A percentile compares a stretch with the other conserved stretches of the same genome.
Evolutionary conservation across 1,140 invertebrate species (phyloP).

Genomic region (Mactra quadrangularis): DNA sequence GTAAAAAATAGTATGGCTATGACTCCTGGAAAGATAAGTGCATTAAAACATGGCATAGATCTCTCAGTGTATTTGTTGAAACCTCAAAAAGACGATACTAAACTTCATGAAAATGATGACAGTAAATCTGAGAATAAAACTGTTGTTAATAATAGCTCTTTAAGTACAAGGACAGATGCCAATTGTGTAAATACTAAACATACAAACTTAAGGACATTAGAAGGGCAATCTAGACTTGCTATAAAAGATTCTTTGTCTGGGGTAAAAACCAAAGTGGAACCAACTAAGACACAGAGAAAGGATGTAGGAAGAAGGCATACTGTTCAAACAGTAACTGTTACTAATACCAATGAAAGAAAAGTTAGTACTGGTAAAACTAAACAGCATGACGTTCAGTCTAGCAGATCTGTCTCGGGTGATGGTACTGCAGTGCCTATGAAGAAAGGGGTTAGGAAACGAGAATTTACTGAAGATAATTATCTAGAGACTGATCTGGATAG

Average conservation of each 20-base stretch:
- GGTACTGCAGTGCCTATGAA: conserved; percentile 16
- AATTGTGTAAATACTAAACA: background rate
- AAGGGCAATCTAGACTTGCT: conserved; percentile 22
- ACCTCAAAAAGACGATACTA: conserved; percentile 16
- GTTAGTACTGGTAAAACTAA: conserved; percentile 7
- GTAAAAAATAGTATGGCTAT: conserved; percentile 11
- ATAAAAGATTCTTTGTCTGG: conserved; percentile 51
- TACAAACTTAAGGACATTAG: conserved; percentile 15
- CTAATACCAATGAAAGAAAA: conserved; percentile 6
- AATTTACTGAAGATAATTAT: conserved; percentile 24
- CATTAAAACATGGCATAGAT: conserved; percentile 48
- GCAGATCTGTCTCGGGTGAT: background rate
- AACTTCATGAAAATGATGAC: background rate
- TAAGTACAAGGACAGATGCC: background rate
- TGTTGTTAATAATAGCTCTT: background rate
- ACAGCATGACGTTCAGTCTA: no score
- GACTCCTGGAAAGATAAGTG: conserved; percentile 53
- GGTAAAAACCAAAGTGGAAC: conserved; percentile 33
- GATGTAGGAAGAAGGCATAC: conserved; percentile 39
- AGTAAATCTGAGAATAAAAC: background rate
- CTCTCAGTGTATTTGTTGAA: conserved; percentile 52
- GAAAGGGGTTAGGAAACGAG: background rate
- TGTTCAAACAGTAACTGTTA: conserved; percentile 42
- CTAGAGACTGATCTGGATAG: conserved; percentile 54
- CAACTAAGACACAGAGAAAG: conserved; percentile 17